These are phyloP conservation scores for Alloplasta piceator DNA, from an alignment of 2,888 invertebrate genomes.

Conservation along the genomic window DNA sequence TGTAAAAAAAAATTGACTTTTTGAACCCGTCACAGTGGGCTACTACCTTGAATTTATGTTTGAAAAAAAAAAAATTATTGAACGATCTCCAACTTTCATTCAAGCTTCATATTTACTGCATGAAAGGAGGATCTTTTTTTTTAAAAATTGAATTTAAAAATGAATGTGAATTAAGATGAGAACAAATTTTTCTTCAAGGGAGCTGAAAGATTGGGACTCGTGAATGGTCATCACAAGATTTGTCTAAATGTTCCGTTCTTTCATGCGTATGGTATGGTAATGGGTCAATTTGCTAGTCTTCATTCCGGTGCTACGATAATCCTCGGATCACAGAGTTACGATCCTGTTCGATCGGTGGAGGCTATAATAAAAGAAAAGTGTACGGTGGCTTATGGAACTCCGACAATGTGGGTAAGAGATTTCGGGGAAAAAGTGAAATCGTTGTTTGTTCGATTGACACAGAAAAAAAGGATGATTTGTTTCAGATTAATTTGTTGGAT, in stretches of 20 bases:
- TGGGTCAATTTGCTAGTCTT: slow-evolving; percentile 86
- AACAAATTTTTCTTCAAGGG: slow-evolving; percentile 63
- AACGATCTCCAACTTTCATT: not conserved
- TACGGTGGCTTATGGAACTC: slow-evolving; percentile 90
- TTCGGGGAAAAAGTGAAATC: not conserved
- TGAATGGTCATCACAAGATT: slow-evolving; percentile 84
- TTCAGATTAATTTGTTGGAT: slow-evolving; percentile 88
- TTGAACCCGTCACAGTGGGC: no score
- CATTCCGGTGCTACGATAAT: slow-evolving; percentile 87
- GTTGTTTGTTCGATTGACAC: not conserved
- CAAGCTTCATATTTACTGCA: not conserved
- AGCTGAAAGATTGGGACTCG: slow-evolving; percentile 81
- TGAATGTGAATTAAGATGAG: not conserved
- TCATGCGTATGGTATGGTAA: slow-evolving; percentile 91
- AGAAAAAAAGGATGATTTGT: not conserved
- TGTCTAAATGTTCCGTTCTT: slow-evolving; percentile 91
- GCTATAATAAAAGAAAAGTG: slow-evolving; percentile 89
- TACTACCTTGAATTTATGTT: no score
- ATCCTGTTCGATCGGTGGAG: slow-evolving; percentile 86
- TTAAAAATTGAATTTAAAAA: slow-evolving; percentile 1
- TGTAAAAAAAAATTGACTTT: no score
- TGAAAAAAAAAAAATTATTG: not conserved
- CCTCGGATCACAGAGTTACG: slow-evolving; percentile 86
- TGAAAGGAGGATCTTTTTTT: not conserved
- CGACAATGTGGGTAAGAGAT: slow-evolving; percentile 89